A percentile compares a stretch with the other conserved stretches of the same genome.
These are phyloP conservation scores for Planococcus citri DNA, from an alignment of 1,140 invertebrate species.

Conservation along the genomic window DNA sequence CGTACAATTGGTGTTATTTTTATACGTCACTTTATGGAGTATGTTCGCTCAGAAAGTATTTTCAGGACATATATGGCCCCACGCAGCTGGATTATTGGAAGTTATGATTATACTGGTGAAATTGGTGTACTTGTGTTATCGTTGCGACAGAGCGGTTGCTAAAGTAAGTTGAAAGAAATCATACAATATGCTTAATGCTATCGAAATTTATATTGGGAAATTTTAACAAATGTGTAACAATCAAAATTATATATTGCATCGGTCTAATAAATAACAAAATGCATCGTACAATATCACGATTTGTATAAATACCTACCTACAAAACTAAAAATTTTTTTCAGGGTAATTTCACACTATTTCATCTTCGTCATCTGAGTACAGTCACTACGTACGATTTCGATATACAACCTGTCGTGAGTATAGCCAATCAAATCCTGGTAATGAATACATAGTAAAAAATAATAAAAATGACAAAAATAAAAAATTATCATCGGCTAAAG, in stretches of 20 bases:
- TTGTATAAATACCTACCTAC: too few species aligned
- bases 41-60: constrained; percentile 21
- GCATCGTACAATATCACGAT: too few species aligned
- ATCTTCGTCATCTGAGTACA: not conserved
- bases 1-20: constrained; percentile 21
- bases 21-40: constrained; percentile 22
- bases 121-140: constrained; percentile 22
- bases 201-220: too few species aligned
- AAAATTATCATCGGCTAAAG: not conserved
- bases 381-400: not conserved
- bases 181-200: not conserved
- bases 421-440: not conserved
- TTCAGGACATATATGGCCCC: not conserved
- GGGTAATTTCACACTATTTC: not conserved
- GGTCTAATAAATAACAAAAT: too few species aligned
- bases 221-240: too few species aligned
- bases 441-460: not conserved
- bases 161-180: not conserved
- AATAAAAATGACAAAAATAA: not conserved
- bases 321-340: not conserved
- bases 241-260: too few species aligned
- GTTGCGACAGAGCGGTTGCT: constrained; percentile 16
- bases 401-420: not conserved
- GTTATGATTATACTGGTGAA: constrained; percentile 17
- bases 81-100: constrained; percentile 14